These are phyloP conservation scores for Melopsittacus undulatus DNA, from an alignment of 2,797 vertebrate species.

Conservation along the genomic window DNA sequence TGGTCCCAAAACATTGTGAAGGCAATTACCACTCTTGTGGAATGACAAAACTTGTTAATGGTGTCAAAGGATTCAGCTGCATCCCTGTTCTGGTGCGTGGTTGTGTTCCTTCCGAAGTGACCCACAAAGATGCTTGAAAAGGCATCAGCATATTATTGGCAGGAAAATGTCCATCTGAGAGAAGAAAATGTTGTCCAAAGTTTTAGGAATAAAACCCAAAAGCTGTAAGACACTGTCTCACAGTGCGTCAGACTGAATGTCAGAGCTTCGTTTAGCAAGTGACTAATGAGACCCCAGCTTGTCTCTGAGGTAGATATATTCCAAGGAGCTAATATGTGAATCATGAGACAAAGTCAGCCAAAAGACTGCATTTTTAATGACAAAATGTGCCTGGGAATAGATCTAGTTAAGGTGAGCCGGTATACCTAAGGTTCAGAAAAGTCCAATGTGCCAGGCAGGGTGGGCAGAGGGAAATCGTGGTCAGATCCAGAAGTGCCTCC, in stretches of 20 bases:
- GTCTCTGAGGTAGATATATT: background rate
- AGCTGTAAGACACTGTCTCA: background rate
- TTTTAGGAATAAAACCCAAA: background rate
- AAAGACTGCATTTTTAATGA: background rate
- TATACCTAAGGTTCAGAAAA: background rate
- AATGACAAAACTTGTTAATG: conserved; percentile 4
- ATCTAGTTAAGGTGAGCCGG: background rate
- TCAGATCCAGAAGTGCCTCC: background rate
- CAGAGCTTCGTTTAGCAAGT: background rate
- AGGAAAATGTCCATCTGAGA: background rate
- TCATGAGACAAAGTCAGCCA: background rate
- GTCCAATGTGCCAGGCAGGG: accelerated
- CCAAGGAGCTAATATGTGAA: background rate
- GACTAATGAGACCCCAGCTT: background rate
- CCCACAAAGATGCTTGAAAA: background rate
- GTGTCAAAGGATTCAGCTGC: background rate
- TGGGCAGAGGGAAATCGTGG: background rate
- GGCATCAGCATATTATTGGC: background rate
- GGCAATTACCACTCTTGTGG: conserved; percentile 1
- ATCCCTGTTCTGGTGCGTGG: background rate
- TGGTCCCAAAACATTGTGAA: background rate
- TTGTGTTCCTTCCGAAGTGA: background rate
- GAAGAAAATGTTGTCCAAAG: background rate
- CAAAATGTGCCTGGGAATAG: background rate
- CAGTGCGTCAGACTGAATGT: background rate